These are phyloP conservation scores for Taeniopygia guttata DNA, from an alignment of 2,797 vertebrate genomes.

Conservation along the genomic window DNA sequence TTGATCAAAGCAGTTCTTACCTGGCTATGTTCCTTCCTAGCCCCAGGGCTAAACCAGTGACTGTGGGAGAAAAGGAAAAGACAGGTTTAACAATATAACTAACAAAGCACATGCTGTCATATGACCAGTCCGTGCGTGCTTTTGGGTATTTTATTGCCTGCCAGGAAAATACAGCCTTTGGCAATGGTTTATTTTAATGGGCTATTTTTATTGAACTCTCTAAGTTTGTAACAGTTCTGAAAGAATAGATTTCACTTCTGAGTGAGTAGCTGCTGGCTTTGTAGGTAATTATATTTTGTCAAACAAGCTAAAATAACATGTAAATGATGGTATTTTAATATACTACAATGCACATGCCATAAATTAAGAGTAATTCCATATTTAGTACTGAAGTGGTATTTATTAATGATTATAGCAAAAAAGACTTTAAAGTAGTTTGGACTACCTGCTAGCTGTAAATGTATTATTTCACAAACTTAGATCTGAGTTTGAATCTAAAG, in stretches of 20 bases:
- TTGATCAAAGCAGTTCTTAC: constrained; percentile 72
- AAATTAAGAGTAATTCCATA: constrained; percentile 56
- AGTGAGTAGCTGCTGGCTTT: constrained; percentile 69
- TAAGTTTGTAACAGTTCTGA: constrained; percentile 64
- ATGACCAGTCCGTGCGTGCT: constrained; percentile 44
- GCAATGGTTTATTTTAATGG: constrained; percentile 74
- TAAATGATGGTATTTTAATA: constrained; percentile 50
- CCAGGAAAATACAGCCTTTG: constrained; percentile 66
- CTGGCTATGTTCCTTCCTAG: constrained; percentile 80
- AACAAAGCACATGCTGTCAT: constrained; percentile 42
- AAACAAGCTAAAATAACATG: constrained; percentile 56
- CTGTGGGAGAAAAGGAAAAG: constrained; percentile 74
- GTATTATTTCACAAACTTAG: not conserved
- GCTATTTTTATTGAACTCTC: constrained; percentile 71
- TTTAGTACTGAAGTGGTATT: constrained; percentile 53
- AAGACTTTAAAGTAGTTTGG: not conserved
- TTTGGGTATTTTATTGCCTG: constrained; percentile 52
- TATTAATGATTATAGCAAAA: constrained; percentile 36
- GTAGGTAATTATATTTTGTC: constrained; percentile 68
- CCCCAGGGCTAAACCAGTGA: constrained; percentile 79
- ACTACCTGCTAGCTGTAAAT: not conserved
- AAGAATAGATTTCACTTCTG: constrained; percentile 69
- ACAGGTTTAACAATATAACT: constrained; percentile 59
- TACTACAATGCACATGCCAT: constrained; percentile 12
- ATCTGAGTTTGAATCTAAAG: not conserved